A percentile compares a stretch with the other conserved stretches of the same genome.
Conservation (phyloP, 2,797 vertebrate species). For the Halcyon badia region DNA sequence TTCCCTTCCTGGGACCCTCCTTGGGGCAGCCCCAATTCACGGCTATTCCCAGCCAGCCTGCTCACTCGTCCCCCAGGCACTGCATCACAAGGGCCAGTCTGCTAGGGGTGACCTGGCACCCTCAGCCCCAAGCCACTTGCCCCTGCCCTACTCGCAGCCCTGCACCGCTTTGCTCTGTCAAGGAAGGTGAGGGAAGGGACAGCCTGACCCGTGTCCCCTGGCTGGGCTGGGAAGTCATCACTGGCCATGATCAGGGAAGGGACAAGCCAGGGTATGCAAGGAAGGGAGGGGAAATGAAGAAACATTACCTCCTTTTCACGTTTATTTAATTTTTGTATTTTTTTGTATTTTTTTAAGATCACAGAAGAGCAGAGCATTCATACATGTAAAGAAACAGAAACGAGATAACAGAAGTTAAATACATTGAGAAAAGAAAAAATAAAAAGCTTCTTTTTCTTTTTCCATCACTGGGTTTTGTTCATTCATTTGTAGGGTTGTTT, state of each 20-base stretch:
- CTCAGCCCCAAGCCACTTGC: background rate
- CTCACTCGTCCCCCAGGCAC: background rate
- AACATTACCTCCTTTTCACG: slow-evolving; percentile 77
- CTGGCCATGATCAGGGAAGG: background rate
- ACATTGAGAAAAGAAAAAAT: slow-evolving; percentile 79
- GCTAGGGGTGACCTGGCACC: background rate
- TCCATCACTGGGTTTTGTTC: slow-evolving; percentile 51
- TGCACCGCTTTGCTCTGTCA: background rate
- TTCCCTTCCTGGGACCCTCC: background rate
- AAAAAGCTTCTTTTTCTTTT: slow-evolving; percentile 65
- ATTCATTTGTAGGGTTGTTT: slow-evolving; percentile 48
- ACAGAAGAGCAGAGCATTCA: slow-evolving; percentile 88
- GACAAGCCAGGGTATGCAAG: background rate
- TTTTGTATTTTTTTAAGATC: slow-evolving; percentile 82
- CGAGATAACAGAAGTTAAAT: slow-evolving; percentile 85
- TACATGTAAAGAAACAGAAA: slow-evolving; percentile 86
- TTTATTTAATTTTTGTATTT: slow-evolving; percentile 84
- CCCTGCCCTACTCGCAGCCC: background rate
- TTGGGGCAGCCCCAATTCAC: rapidly evolving
- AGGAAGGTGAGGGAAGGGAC: background rate
- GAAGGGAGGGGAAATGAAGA: slow-evolving; percentile 60
- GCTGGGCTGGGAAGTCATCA: background rate
- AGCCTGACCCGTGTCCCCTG: rapidly evolving
- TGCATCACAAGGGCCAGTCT: background rate
- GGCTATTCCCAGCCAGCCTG: background rate